These are phyloP conservation scores for Heterohyrax brucei DNA, from an alignment of 2,797 vertebrate species.

Conservation along the genomic window DNA sequence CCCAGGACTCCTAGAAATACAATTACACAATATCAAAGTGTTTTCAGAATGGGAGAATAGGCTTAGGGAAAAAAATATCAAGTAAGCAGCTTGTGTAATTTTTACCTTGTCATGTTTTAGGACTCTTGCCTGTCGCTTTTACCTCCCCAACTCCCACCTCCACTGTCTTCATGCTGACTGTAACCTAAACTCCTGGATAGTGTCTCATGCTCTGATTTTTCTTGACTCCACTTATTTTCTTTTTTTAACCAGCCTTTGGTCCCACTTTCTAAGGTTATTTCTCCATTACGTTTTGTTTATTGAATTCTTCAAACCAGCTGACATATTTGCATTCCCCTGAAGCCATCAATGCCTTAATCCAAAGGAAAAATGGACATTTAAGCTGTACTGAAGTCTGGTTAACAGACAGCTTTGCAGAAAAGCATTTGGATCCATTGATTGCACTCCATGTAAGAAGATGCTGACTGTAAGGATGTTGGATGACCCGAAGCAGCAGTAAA, in stretches of 20 bases:
- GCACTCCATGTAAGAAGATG: background rate
- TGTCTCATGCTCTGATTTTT: background rate
- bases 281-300: conserved; percentile 33
- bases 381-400: background rate
- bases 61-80: background rate
- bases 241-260: background rate
- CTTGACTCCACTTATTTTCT: background rate
- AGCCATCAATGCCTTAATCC: background rate
- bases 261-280: background rate
- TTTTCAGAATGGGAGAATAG: background rate
- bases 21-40: background rate
- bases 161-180: background rate
- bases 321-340: background rate
- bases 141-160: background rate
- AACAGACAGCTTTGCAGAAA: background rate
- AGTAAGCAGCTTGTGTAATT: background rate
- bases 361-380: background rate
- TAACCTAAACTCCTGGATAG: background rate
- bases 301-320: conserved; percentile 13
- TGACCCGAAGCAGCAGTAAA: background rate
- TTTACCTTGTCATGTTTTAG: background rate
- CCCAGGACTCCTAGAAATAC: too few species aligned
- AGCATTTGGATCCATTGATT: background rate
- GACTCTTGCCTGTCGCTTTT: background rate
- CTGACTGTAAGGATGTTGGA: background rate